Evolutionary conservation across 2,888 invertebrate genomes (phyloP).

Genomic region (Augiades crinisus): DNA sequence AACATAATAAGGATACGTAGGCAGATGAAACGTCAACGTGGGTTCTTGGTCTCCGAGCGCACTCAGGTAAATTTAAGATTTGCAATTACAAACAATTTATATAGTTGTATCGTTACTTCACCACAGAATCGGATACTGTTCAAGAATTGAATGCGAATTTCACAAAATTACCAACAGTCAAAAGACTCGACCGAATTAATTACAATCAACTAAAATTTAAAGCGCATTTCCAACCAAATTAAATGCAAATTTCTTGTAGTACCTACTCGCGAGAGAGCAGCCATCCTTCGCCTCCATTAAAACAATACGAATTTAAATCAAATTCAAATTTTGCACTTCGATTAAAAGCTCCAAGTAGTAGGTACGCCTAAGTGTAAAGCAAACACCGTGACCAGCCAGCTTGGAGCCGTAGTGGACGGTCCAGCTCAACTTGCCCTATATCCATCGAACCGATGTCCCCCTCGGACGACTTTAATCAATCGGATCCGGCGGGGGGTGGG

Average conservation of each 20-base stretch:
- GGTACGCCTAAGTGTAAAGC: slow-evolving; percentile 70
- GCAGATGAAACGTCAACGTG: too few species aligned
- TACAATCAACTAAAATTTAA: slow-evolving; percentile 36
- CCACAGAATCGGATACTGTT: background rate
- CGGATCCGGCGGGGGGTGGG: slow-evolving; percentile 35
- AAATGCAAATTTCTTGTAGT: slow-evolving; percentile 63
- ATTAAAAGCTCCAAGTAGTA: slow-evolving; percentile 73
- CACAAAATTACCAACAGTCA: slow-evolving; percentile 17
- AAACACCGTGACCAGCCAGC: slow-evolving; percentile 70
- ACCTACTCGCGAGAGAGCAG: slow-evolving; percentile 42
- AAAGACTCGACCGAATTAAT: slow-evolving; percentile 16
- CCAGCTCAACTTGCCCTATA: slow-evolving; percentile 47
- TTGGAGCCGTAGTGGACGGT: slow-evolving; percentile 58
- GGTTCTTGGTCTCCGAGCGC: too few species aligned
- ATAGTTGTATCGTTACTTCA: too few species aligned
- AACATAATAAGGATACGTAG: too few species aligned
- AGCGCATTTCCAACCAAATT: slow-evolving; percentile 43
- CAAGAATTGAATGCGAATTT: slow-evolving; percentile 5
- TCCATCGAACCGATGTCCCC: background rate
- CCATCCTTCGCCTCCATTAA: slow-evolving; percentile 59
- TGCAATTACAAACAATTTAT: too few species aligned
- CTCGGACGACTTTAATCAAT: slow-evolving; percentile 30
- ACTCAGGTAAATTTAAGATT: too few species aligned
- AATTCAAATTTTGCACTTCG: slow-evolving; percentile 78
- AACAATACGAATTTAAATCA: slow-evolving; percentile 76